These are phyloP conservation scores for Lordiphosa andalusiaca DNA, from an alignment of 2,888 invertebrate genomes.

Conservation along the genomic window DNA sequence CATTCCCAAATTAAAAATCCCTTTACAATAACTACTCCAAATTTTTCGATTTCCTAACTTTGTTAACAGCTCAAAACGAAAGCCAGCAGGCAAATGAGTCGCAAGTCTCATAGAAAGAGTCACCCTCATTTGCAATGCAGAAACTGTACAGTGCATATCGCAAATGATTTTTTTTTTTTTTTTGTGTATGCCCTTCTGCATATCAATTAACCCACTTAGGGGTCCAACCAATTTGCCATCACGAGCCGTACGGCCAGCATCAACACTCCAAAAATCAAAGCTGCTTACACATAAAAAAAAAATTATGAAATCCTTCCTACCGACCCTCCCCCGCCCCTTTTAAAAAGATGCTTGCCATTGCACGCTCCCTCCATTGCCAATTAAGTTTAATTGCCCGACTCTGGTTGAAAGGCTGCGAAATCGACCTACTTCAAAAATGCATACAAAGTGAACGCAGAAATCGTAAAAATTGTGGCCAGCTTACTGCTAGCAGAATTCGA, in stretches of 20 bases:
- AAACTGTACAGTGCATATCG: too few relatives aligned
- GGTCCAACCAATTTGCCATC: too few relatives aligned
- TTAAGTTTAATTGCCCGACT: conserved; percentile 64
- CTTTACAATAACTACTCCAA: too few relatives aligned
- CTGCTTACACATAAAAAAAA: conserved; percentile 14
- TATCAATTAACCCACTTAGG: too few relatives aligned
- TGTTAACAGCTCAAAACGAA: too few relatives aligned
- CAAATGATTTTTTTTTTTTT: too few relatives aligned
- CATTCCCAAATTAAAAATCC: too few relatives aligned
- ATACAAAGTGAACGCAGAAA: conserved; percentile 52
- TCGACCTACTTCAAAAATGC: conserved; percentile 60
- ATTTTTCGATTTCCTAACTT: too few relatives aligned
- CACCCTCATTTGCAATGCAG: too few relatives aligned
- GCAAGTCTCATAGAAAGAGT: too few relatives aligned
- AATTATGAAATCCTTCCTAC: conserved; percentile 26
- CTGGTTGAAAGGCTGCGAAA: conserved; percentile 6
- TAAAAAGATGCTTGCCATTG: conserved; percentile 23
- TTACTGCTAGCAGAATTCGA: conserved; percentile 1
- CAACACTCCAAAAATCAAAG: conserved; percentile 48
- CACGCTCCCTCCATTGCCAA: conserved; percentile 61
- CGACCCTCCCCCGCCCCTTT: conserved; percentile 23
- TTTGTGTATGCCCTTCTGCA: too few relatives aligned
- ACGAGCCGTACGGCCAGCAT: not conserved
- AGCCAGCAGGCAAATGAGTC: too few relatives aligned
- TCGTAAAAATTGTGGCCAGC: conserved; percentile 15